Percentiles rank a stretch among this genome's conserved stretches.
phyloP scores from a whole-genome alignment of 2,113 vertebrate species.

The Ascaphus truei region DNA sequence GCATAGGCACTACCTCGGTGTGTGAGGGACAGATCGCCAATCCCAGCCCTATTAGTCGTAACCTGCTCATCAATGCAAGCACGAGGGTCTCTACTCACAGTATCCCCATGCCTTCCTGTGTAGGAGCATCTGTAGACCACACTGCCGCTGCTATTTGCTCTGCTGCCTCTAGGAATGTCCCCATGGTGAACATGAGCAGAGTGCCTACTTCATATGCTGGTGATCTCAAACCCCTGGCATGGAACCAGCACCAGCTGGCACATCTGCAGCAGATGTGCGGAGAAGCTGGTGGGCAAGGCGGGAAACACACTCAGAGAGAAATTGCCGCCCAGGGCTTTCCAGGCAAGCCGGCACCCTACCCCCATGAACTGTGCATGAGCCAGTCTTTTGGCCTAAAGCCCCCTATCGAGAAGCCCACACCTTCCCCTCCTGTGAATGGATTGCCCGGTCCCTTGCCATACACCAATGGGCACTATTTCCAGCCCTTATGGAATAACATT shows the following conservation, averaged over 20 bases:
- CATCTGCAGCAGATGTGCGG: conserved; percentile 83
- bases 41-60: conserved; percentile 95
- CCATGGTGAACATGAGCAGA: conserved; percentile 76
- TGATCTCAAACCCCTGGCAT: conserved; percentile 82
- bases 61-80: conserved; percentile 95
- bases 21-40: conserved; percentile 98
- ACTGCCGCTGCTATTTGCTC: conserved; percentile 63
- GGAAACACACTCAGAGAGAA: conserved; percentile 78
- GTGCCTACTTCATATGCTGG: conserved; percentile 81
- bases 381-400: conserved; percentile 90
- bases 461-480: conserved; percentile 92
- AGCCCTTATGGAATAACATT: conserved; percentile 93
- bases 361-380: conserved; percentile 87
- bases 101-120: conserved; percentile 75
- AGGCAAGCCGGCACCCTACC: conserved; percentile 81
- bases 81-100: conserved; percentile 90
- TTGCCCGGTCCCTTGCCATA: conserved; percentile 85
- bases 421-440: conserved; percentile 86
- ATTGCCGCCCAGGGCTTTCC: conserved; percentile 70
- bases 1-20: conserved; percentile 87
- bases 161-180: conserved; percentile 64
- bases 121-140: conserved; percentile 83
- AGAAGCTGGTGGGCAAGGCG: conserved; percentile 73
- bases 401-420: conserved; percentile 87
- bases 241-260: conserved; percentile 91